Conservation (phyloP, 2,888 invertebrate genomes). For the Rugalucina vietnamica region DNA sequence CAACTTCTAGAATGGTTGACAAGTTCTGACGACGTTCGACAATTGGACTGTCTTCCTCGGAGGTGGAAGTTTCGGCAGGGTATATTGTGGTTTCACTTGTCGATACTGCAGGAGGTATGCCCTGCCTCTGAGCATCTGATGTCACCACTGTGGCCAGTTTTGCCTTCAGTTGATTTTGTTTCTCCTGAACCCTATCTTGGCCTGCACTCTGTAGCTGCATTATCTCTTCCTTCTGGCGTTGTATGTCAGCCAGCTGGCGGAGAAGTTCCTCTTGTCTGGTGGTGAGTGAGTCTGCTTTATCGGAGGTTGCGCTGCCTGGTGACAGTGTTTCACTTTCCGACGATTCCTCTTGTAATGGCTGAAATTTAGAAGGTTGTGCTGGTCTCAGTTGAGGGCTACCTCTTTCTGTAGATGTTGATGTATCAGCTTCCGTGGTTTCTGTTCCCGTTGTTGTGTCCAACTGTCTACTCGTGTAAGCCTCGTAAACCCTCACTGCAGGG, state of each 20-base stretch:
- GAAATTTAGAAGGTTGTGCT: slow-evolving; percentile 7
- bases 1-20: slow-evolving; percentile 78
- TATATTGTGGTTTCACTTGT: background rate
- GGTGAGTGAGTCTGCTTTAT: slow-evolving; percentile 59
- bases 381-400: slow-evolving; percentile 68
- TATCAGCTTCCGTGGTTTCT: slow-evolving; percentile 65
- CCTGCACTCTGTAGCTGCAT: slow-evolving; percentile 64
- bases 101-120: background rate
- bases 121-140: slow-evolving; percentile 19
- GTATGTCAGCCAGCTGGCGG: slow-evolving; percentile 73
- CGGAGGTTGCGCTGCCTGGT: slow-evolving; percentile 55
- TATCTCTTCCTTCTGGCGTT: slow-evolving; percentile 75
- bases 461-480: slow-evolving; percentile 49
- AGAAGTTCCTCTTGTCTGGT: slow-evolving; percentile 68
- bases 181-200: slow-evolving; percentile 69
- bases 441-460: slow-evolving; percentile 55
- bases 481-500: slow-evolving; percentile 47
- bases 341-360: slow-evolving; percentile 38
- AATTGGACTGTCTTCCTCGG: background rate
- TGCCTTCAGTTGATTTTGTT: slow-evolving; percentile 60
- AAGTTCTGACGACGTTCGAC: slow-evolving; percentile 67
- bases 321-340: slow-evolving; percentile 62
- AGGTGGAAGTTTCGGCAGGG: background rate
- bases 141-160: slow-evolving; percentile 49
- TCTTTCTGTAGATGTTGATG: slow-evolving; percentile 66